Percentiles rank a stretch among this genome's conserved stretches.
Conservation (phyloP, 2,113 vertebrate genomes). For the Mandrillus leucophaeus region DNA sequence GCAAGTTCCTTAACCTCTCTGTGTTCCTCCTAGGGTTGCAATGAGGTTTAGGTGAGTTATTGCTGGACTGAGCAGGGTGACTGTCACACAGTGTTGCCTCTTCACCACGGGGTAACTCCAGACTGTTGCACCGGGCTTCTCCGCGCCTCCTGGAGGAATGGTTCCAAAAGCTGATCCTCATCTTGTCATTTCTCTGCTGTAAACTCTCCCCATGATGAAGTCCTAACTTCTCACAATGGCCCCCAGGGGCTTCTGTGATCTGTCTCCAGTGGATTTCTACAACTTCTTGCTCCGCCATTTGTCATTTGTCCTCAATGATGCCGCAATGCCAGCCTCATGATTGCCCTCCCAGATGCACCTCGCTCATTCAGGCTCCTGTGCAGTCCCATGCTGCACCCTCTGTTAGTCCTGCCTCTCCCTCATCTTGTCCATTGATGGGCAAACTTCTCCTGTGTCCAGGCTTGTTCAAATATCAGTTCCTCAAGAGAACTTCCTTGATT, state of each 20-base stretch:
- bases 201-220: neutral
- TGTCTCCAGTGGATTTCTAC: neutral
- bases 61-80: accelerated
- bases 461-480: neutral
- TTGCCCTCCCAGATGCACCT: neutral
- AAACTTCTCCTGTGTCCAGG: neutral
- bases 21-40: neutral
- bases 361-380: accelerated
- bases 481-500: no score
- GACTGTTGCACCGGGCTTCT: accelerated
- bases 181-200: neutral
- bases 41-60: neutral
- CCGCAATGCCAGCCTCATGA: accelerated
- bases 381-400: accelerated
- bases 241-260: neutral
- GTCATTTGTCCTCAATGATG: no score
- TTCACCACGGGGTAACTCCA: accelerated
- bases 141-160: accelerated
- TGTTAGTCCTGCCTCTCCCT: accelerated
- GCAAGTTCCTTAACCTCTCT: neutral
- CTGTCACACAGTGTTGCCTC: accelerated
- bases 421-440: accelerated
- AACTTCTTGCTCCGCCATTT: accelerated
- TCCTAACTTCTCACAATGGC: accelerated
- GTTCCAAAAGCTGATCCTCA: neutral